A percentile compares a stretch with the other conserved stretches of the same genome.
Evolutionary conservation across 1,140 invertebrate genomes (phyloP).

Genomic region (Cyclargus thomasi): DNA sequence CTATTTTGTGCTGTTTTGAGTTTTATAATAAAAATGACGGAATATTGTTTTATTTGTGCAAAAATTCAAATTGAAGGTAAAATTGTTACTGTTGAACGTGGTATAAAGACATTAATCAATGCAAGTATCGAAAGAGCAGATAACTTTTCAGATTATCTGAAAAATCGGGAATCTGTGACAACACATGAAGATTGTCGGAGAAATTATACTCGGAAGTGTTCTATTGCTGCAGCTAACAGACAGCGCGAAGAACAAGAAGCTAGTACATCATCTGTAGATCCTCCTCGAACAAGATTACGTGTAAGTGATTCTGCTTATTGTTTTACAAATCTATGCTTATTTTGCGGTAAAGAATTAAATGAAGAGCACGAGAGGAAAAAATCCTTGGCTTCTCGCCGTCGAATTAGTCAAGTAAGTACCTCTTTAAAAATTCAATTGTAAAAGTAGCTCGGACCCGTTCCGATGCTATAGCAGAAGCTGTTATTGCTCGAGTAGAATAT

Average conservation of each 20-base stretch:
- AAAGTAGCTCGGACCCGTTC: slow-evolving; percentile 35
- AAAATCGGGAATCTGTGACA: slow-evolving; percentile 26
- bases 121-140: slow-evolving; percentile 31
- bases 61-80: slow-evolving; percentile 29
- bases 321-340: slow-evolving; percentile 43
- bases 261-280: slow-evolving; percentile 34
- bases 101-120: slow-evolving; percentile 30
- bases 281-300: slow-evolving; percentile 35
- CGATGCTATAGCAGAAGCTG: slow-evolving; percentile 40
- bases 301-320: slow-evolving; percentile 37
- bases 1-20: slow-evolving; percentile 18
- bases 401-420: slow-evolving; percentile 34
- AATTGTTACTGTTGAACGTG: slow-evolving; percentile 31
- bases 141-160: slow-evolving; percentile 25
- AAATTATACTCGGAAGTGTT: slow-evolving; percentile 22
- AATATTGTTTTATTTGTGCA: slow-evolving; percentile 30
- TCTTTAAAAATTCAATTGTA: slow-evolving; percentile 29
- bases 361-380: slow-evolving; percentile 31
- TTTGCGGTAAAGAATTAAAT: slow-evolving; percentile 43
- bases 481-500: slow-evolving; percentile 35
- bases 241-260: slow-evolving; percentile 35
- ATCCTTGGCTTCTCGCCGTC: slow-evolving; percentile 28
- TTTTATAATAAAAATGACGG: slow-evolving; percentile 26
- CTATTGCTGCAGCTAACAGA: slow-evolving; percentile 25
- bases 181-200: slow-evolving; percentile 21